These are phyloP conservation scores for Mastomys coucha DNA, from an alignment of 2,113 vertebrate species.

Conservation along the genomic window DNA sequence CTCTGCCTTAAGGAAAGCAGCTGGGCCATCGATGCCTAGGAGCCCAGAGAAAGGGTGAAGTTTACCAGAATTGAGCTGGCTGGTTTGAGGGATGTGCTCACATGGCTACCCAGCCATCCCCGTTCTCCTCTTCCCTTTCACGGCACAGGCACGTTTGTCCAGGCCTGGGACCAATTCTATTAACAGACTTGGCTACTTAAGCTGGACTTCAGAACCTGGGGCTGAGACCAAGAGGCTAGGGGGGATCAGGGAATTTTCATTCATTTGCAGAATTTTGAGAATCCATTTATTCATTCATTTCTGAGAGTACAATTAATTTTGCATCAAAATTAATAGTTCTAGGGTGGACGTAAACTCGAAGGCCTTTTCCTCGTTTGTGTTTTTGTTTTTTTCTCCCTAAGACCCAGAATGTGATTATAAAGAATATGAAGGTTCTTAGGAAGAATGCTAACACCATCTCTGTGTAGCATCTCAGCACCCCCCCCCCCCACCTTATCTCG, in stretches of 20 bases:
- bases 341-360: neutral
- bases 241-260: neutral
- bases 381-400: neutral
- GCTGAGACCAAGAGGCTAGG: neutral
- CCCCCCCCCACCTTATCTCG: neutral
- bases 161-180: neutral
- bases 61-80: neutral
- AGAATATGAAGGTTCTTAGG: neutral
- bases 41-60: neutral
- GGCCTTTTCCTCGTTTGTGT: neutral
- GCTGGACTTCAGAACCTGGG: neutral
- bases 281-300: neutral
- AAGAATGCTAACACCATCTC: neutral
- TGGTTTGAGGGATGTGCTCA: neutral
- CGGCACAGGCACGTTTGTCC: neutral
- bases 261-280: neutral
- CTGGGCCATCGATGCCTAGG: constrained; percentile 95
- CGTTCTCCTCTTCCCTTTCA: neutral
- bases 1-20: constrained; percentile 90
- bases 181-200: neutral
- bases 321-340: constrained; percentile 25
- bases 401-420: neutral
- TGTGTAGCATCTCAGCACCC: neutral
- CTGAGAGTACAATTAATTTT: neutral
- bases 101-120: neutral